These are phyloP conservation scores for Palythoa heliodiscus DNA, from an alignment of 92 coral and sea anemone species.

Conservation along the genomic window DNA sequence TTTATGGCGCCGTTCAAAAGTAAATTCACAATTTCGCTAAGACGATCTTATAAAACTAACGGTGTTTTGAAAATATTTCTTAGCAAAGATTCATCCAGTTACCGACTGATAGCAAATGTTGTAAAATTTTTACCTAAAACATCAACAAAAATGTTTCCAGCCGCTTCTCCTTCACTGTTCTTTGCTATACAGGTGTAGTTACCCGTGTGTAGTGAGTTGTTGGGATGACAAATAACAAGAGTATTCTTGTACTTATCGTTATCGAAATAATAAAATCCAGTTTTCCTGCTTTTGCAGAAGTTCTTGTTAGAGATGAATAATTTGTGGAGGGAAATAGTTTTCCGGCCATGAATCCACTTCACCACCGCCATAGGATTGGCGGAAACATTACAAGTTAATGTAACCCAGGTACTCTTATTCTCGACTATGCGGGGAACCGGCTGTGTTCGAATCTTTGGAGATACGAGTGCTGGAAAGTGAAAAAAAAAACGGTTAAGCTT, in stretches of 20 bases:
- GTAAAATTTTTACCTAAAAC: slow-evolving; percentile 5
- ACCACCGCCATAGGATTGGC: slow-evolving; percentile 21
- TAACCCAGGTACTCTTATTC: slow-evolving; percentile 14
- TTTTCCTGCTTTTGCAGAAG: neutral
- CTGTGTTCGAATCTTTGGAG: neutral
- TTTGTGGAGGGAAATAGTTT: neutral
- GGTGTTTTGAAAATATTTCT: too few relatives aligned
- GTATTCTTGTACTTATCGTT: neutral
- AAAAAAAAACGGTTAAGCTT: neutral
- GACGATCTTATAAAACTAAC: too few relatives aligned
- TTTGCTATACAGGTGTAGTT: slow-evolving; percentile 33
- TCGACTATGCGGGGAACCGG: slow-evolving; percentile 10
- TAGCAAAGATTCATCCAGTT: too few relatives aligned
- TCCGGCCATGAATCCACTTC: neutral
- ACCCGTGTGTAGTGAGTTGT: slow-evolving; percentile 18
- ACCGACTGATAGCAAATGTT: neutral
- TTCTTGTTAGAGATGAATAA: neutral
- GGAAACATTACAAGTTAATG: slow-evolving; percentile 22
- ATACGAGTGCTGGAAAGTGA: neutral
- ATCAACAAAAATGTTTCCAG: neutral
- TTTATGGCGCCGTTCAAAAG: too few relatives aligned
- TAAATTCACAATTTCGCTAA: too few relatives aligned
- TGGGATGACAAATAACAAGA: slow-evolving; percentile 21
- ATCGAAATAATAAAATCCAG: neutral
- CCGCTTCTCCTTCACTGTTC: slow-evolving; percentile 19